These are phyloP conservation scores for Macrosiphum euphorbiae DNA, from an alignment of 2,888 invertebrate genomes.

Conservation along the genomic window DNA sequence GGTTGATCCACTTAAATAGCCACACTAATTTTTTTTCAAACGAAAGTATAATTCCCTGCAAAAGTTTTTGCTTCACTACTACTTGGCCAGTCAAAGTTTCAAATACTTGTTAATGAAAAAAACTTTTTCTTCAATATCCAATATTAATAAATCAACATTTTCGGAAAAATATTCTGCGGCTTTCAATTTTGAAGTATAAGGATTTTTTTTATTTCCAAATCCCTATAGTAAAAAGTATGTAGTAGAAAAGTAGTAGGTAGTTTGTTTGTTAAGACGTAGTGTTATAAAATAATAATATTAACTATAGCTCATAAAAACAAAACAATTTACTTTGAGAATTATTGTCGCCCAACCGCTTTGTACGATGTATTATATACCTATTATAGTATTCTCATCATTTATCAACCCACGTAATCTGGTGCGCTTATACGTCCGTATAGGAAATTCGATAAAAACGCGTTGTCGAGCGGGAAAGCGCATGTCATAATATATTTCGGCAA, in stretches of 20 bases:
- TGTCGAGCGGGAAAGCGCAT: neutral
- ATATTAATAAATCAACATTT: neutral
- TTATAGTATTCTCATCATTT: no score
- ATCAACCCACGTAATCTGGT: neutral
- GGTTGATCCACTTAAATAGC: neutral
- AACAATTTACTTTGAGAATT: neutral
- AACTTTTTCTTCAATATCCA: neutral
- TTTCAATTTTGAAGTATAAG: neutral
- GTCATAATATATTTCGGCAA: neutral
- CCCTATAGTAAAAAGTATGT: neutral
- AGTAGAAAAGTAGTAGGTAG: neutral
- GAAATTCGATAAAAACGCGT: neutral
- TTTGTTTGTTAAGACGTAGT: neutral
- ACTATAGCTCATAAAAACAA: neutral
- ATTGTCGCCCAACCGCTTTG: neutral
- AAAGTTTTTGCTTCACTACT: neutral
- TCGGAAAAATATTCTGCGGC: neutral
- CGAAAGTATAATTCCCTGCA: neutral
- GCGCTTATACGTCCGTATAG: neutral
- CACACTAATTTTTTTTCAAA: neutral
- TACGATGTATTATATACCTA: neutral
- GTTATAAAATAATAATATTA: neutral
- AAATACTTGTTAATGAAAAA: neutral
- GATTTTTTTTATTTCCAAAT: neutral
- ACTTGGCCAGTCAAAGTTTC: neutral